Evolutionary conservation across 2,888 invertebrate species (phyloP), one percentile per base, ranked within the genome.

Genomic region (Philopedon plagiatum): DNA sequence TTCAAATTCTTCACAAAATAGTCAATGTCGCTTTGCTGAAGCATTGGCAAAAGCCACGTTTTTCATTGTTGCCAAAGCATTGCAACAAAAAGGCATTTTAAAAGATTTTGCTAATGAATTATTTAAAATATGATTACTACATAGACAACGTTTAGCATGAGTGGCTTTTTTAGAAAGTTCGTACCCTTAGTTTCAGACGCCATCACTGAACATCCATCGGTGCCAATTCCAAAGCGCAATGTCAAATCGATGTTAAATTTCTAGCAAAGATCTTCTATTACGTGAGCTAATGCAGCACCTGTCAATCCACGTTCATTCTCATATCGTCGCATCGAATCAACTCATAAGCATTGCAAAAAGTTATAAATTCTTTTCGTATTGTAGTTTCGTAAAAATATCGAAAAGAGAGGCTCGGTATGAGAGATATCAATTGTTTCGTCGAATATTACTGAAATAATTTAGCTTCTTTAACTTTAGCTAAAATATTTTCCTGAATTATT

Each of bases 381-480:
- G 18, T 23, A 23, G 23, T n/a, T 18, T 49, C 46, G 11, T 49
- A n/a, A 5, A 49, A 23, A 23, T 49, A 49, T 49, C 23, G 15
- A 11, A 54, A 54, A 9, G 21, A 37, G 2, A 57, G 37, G 37
- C 21, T 15, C 15, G 18, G 13, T 57, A 57, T 37, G 18, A 19
- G 57, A 57, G 2, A 57, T 34, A 13, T 57, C 34, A 15, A 11
- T 57, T 19, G 37, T 37, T 37, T 57, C 57, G 9, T 57, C 37
- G 19, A 57, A 57, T 19, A 57, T 19, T 32, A 57, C 21, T 18
- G 21, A 18, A 57, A 37, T n/a, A 19, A 19, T 19, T 57, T 57
- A 13, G 57, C 32, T 56, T 19, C 11, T 26, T 64, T 64, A 21
- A 39, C 51, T 19, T 56, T 64, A 19, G 37, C 39, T 49, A 49